Evolutionary conservation across 1,140 invertebrate species (phyloP), one percentile per base, ranked within the genome.

Genomic region (Drosophila ficusphila): DNA sequence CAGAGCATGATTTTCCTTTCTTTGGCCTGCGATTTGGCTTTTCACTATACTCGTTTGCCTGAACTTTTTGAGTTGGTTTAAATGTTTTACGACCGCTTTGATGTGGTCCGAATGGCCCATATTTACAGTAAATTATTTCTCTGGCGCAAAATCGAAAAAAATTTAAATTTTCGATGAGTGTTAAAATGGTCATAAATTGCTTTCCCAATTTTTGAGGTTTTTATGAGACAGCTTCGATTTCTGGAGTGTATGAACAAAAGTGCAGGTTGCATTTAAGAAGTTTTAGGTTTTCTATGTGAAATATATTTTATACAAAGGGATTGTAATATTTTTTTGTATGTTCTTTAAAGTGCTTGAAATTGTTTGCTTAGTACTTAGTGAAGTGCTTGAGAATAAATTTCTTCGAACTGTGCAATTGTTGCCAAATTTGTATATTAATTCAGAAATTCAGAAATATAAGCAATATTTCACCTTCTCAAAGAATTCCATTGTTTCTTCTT

Each of bases 81-180:
- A 73, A 51, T 65, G 16, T 51, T 71, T 79, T 54, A 78, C 53
- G 52, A 23, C 11, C 68, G 48, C 76, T 78, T 78, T 79, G 61
- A 79, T 78, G 76, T 73, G 60, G 74, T 54, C 49, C 46, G 31
- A 56, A 47, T 68, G 60, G 57, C 60, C 54, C 46, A 41, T 53
- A 61, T 57, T 79, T 19, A 33, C 38, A 14, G 54, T 38, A 62
- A 69, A 79, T 74, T 8, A 48, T 25, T 49, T 44, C 51, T 8
- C 52, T 16, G 16, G 18, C 25, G n/a, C 5, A 46, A 49, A 49
- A 6, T 14, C 18, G 12, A 25, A 62, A 41, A 41, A 29, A 12
- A 34, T 19, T 46, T 62, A n/a, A 39, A 16, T 31, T 18, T 14
- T 39, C 54, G 19, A 29, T 21, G 11, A 61, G 58, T 62, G 58